Evolutionary conservation across 2,113 vertebrate species (phyloP).

Genomic region (Mohoua ochrocephala): DNA sequence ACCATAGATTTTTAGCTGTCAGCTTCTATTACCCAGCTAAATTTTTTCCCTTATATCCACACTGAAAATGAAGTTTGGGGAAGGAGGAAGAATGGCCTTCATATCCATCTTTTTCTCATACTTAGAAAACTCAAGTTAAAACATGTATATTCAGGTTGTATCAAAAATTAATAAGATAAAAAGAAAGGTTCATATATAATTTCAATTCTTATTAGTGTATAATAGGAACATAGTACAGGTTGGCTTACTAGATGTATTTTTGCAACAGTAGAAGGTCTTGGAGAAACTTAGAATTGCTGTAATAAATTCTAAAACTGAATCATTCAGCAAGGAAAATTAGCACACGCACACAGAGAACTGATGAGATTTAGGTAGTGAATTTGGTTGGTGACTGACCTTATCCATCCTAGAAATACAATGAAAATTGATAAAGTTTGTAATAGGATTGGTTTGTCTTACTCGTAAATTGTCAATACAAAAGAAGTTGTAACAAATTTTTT

Average conservation of each 20-base stretch:
- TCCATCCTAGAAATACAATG: not conserved
- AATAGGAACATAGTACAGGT: not conserved
- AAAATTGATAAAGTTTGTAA: not conserved
- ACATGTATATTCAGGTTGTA: not conserved
- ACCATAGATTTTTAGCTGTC: not conserved
- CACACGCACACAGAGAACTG: fast-evolving
- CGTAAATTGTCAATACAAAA: not conserved
- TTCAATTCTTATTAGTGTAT: not conserved
- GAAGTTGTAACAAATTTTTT: not conserved
- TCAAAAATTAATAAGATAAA: not conserved
- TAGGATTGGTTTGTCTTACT: not conserved
- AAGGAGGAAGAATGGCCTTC: not conserved
- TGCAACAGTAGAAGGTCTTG: not conserved
- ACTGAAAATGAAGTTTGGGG: not conserved
- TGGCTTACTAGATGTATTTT: not conserved
- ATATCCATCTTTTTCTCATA: not conserved
- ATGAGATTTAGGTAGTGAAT: not conserved
- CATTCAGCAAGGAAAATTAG: not conserved
- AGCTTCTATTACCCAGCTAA: not conserved
- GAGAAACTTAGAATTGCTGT: not conserved
- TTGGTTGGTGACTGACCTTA: not conserved
- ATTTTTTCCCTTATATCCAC: not conserved
- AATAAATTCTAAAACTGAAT: not conserved
- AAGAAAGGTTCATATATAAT: not conserved
- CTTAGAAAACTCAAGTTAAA: not conserved